Percentiles rank a stretch among this genome's conserved stretches.
Evolutionary conservation across 2,797 vertebrate species (phyloP).

Genomic region (Semaprochilodus insignis): DNA sequence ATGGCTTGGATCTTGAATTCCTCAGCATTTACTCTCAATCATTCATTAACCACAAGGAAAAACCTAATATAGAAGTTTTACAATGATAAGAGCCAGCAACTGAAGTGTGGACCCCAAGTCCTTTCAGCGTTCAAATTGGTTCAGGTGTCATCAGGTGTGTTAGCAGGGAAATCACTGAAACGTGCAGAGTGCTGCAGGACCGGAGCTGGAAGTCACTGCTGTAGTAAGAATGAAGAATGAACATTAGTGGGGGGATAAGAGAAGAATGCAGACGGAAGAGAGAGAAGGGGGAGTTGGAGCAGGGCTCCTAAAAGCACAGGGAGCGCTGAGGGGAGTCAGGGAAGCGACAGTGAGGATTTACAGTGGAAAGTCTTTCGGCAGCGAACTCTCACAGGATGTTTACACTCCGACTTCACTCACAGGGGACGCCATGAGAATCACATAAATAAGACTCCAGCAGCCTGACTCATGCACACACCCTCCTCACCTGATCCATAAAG

Average conservation of each 20-base stretch:
- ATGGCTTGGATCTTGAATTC: no score
- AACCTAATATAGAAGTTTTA: no score
- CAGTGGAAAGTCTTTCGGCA: slow-evolving; percentile 69
- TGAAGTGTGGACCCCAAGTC: neutral
- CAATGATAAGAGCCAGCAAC: neutral
- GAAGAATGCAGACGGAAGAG: slow-evolving; percentile 21
- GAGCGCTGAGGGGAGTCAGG: slow-evolving; percentile 26
- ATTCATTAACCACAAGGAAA: no score
- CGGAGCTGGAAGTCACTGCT: neutral
- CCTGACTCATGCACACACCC: slow-evolving; percentile 7
- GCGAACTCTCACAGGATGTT: slow-evolving; percentile 74
- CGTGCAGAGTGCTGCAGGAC: neutral
- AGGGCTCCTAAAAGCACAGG: neutral
- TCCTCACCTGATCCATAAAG: slow-evolving; percentile 16
- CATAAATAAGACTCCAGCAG: slow-evolving; percentile 56
- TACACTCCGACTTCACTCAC: slow-evolving; percentile 72
- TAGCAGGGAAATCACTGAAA: neutral
- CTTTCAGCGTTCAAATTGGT: neutral
- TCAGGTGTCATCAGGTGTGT: neutral
- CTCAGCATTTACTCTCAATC: no score
- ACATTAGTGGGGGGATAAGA: slow-evolving; percentile 38
- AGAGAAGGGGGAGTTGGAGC: slow-evolving; percentile 15
- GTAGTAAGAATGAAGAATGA: slow-evolving; percentile 9
- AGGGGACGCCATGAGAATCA: slow-evolving; percentile 64
- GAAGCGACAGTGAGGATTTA: slow-evolving; percentile 62